Evolutionary conservation across 2,888 invertebrate genomes (phyloP), one percentile per base, ranked within the genome.

Genomic region (Calameuta idolon): DNA sequence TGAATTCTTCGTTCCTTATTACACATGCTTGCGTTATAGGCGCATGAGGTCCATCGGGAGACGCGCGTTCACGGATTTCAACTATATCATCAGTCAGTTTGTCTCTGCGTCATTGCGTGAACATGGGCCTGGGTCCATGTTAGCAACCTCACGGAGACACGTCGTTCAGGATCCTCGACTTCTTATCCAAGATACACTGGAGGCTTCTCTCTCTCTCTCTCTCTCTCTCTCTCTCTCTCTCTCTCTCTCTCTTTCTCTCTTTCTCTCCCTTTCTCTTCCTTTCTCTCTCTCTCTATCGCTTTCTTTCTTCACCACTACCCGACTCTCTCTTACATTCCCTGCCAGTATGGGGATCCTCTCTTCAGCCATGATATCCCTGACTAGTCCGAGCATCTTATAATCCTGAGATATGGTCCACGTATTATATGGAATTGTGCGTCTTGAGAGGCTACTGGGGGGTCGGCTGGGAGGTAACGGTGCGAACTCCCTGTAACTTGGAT

Each of bases 321-420:
- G 12, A 2, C 30, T 75, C 74, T 30, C 69, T 69, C 74, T 74
- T 55, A 69, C 74, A 68, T 69, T 73, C 69, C 55, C 34, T 74
- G 12, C 71, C 76, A 15, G 40, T 5, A 15, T 15, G 2, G 40
- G 40, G 15, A 69, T 73, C 71, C 75, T 68, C 71, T 69, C 74
- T 77, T 81, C 80, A 80, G 77, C 73, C 79, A 80, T 77, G 77
- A 77, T 79, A 82, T 81, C 78, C 79, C 78, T 37, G 12, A 69
- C 69, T 40, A 5, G 76, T 73, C 75, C 55, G 12, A 55, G 79
- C 82, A 79, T 82, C 79, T 86, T 86, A 89, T 91, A 91, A 91
- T 91, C 90, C 91, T 91, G 91, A 91, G 91, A 91, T 91, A 91
- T 89, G 91, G 88, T 86, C 40, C 88, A 83, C 87, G 88, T 85